A percentile compares a stretch with the other conserved stretches of the same genome.
These are phyloP conservation scores for Halichoerus grypus DNA, from an alignment of 2,113 vertebrate species.

Conservation along the genomic window DNA sequence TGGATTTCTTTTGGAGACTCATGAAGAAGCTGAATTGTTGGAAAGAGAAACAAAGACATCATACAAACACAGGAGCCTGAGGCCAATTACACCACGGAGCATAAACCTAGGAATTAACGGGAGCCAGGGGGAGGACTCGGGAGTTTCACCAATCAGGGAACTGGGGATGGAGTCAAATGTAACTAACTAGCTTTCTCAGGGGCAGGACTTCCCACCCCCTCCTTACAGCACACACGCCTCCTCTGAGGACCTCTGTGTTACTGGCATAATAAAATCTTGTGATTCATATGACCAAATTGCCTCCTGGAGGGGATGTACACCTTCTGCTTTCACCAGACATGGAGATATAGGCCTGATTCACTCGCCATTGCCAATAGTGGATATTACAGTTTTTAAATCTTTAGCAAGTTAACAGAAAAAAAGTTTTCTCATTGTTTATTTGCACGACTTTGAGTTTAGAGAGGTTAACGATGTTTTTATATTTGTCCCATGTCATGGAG, in stretches of 20 bases:
- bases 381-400: neutral
- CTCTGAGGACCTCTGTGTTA: neutral
- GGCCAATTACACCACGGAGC: neutral
- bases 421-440: neutral
- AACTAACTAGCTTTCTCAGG: neutral
- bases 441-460: neutral
- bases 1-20: slow-evolving; percentile 13
- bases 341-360: neutral
- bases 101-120: slow-evolving; percentile 2
- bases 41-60: neutral
- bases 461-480: neutral
- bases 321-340: neutral
- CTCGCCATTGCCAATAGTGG: neutral
- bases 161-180: neutral
- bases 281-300: neutral
- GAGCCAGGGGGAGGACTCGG: neutral
- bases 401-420: neutral
- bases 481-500: neutral
- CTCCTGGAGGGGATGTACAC: neutral
- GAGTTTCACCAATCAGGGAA: neutral
- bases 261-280: neutral
- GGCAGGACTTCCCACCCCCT: neutral
- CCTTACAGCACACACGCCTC: neutral
- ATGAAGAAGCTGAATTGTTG: neutral
- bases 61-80: neutral